These are phyloP conservation scores for Paragorgia papillata DNA, from an alignment of 92 coral and sea anemone species.

Conservation along the genomic window DNA sequence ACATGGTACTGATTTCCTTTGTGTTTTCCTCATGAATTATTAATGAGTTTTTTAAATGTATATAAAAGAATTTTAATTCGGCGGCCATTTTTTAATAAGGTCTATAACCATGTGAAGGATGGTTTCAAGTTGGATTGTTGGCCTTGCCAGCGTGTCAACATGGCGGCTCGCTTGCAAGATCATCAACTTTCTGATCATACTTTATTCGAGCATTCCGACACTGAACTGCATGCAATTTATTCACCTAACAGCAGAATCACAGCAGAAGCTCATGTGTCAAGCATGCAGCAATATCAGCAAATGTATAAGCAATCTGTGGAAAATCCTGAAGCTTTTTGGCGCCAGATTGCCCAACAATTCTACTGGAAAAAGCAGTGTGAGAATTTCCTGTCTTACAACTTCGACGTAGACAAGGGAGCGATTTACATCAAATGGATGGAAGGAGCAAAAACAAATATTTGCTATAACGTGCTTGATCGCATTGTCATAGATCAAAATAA, in stretches of 20 bases:
- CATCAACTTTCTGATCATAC: constrained; percentile 34
- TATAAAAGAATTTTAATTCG: no score
- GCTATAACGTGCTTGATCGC: constrained; percentile 94
- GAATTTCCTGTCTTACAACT: constrained; percentile 73
- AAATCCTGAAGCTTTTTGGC: constrained; percentile 95
- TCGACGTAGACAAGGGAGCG: constrained; percentile 72
- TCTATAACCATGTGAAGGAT: not conserved
- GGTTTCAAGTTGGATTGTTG: not conserved
- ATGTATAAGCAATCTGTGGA: constrained; percentile 79
- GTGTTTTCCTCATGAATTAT: no score
- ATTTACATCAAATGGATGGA: constrained; percentile 91
- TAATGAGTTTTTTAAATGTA: no score
- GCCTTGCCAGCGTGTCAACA: not conserved
- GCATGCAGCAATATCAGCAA: constrained; percentile 79
- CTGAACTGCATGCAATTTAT: constrained; percentile 24
- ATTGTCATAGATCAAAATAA: constrained; percentile 77
- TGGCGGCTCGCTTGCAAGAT: constrained; percentile 9
- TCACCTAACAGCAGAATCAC: constrained; percentile 32
- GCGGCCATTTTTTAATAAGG: no score
- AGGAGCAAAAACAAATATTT: constrained; percentile 93
- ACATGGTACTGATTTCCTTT: no score
- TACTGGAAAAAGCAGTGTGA: constrained; percentile 90
- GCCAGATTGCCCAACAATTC: constrained; percentile 80
- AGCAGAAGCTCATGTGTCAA: constrained; percentile 75
- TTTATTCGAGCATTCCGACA: constrained; percentile 38